Conservation (phyloP, 2,113 vertebrate genomes). For the Brienomyrus brachyistius region DNA sequence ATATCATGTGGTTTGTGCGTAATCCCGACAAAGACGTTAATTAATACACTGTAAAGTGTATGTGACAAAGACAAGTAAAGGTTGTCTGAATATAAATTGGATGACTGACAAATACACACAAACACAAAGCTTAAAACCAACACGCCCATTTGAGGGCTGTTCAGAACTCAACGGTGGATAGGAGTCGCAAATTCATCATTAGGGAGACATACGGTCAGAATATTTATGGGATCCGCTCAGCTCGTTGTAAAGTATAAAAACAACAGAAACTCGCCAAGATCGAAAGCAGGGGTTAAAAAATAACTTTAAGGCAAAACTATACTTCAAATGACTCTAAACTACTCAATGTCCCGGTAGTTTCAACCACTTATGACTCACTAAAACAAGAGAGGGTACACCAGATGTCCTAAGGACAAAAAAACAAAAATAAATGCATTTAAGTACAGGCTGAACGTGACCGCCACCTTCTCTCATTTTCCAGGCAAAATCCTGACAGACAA, state of each 20-base stretch:
- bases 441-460: neutral
- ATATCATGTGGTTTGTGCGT: neutral
- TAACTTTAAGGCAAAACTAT: neutral
- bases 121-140: neutral
- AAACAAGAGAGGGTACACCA: neutral
- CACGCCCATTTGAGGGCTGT: neutral
- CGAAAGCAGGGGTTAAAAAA: neutral
- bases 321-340: neutral
- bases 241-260: neutral
- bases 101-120: neutral
- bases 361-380: neutral
- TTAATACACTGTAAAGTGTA: neutral
- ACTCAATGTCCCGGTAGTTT: neutral
- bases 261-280: neutral
- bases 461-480: neutral
- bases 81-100: neutral
- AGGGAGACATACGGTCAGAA: neutral
- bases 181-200: neutral
- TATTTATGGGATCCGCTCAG: neutral
- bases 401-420: neutral
- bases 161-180: neutral
- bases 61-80: neutral
- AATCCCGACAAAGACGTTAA: neutral
- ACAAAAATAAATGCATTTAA: neutral
- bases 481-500: neutral